Evolutionary conservation across 2,113 vertebrate genomes (phyloP).

Genomic region (Ptilonorhynchus violaceus): DNA sequence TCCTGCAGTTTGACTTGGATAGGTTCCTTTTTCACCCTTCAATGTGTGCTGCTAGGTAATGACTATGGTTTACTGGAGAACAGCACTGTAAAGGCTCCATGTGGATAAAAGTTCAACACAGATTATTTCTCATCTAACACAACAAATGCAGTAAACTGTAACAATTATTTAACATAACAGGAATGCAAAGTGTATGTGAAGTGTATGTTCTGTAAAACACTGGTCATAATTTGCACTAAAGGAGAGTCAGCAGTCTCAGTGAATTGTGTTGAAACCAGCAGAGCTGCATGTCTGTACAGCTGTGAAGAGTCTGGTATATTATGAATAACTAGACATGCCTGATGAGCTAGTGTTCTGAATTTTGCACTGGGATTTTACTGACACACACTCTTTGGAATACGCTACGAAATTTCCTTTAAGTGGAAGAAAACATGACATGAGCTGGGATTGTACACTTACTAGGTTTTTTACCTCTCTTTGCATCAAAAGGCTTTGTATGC

Average conservation of each 20-base stretch:
- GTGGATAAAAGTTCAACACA: not conserved
- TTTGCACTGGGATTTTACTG: not conserved
- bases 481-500: conserved; percentile 31
- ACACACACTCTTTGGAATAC: not conserved
- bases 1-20: not conserved
- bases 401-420: not conserved
- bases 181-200: not conserved
- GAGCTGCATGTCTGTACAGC: not conserved
- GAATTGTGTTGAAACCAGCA: not conserved
- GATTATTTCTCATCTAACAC: not conserved
- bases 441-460: not conserved
- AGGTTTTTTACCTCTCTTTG: not conserved
- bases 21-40: not conserved
- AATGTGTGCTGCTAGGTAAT: not conserved
- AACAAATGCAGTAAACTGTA: not conserved
- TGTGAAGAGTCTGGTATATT: not conserved
- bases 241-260: not conserved
- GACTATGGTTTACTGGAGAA: not conserved
- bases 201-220: not conserved
- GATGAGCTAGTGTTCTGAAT: not conserved
- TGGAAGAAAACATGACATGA: not conserved
- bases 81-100: not conserved
- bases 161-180: not conserved
- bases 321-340: not conserved
- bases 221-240: not conserved